Conservation (phyloP, 2,113 vertebrate species). For the Pandion haliaetus region DNA sequence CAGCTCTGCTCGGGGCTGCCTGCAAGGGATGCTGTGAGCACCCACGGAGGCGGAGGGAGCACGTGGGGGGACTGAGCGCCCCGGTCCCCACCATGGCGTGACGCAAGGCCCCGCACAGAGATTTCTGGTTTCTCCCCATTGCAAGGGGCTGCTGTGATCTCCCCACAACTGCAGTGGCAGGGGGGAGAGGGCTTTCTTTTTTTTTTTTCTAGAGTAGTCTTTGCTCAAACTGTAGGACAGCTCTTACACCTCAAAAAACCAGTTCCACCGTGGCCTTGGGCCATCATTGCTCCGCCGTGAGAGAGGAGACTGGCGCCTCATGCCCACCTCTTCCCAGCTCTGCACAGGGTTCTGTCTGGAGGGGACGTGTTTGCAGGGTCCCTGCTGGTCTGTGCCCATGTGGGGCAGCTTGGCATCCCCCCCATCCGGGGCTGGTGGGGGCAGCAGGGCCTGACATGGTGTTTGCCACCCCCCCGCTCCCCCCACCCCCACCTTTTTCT, state of each 20-base stretch:
- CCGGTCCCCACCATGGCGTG: fast-evolving
- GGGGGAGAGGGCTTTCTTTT: too few species aligned
- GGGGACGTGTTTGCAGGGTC: too few species aligned
- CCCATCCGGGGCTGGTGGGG: too few species aligned
- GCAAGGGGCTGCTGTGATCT: background rate
- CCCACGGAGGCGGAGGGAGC: too few species aligned
- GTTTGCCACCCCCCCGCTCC: background rate
- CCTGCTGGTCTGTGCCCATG: too few species aligned
- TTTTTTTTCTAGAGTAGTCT: background rate
- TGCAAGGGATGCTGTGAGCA: background rate
- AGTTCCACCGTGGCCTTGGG: background rate
- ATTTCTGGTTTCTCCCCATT: background rate
- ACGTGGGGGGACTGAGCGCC: fast-evolving
- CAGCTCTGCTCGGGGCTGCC: background rate
- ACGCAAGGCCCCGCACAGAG: background rate
- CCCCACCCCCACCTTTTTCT: too few species aligned
- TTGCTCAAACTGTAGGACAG: background rate
- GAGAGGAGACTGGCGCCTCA: background rate
- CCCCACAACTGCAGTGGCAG: too few species aligned
- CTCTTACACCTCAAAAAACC: background rate
- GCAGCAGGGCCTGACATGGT: background rate
- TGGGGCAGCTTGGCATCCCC: too few species aligned
- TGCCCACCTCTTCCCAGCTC: background rate
- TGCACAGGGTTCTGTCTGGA: background rate
- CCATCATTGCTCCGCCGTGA: background rate